phyloP scores from a whole-genome alignment of 2,797 vertebrate genomes.

The Spinus pinus region DNA sequence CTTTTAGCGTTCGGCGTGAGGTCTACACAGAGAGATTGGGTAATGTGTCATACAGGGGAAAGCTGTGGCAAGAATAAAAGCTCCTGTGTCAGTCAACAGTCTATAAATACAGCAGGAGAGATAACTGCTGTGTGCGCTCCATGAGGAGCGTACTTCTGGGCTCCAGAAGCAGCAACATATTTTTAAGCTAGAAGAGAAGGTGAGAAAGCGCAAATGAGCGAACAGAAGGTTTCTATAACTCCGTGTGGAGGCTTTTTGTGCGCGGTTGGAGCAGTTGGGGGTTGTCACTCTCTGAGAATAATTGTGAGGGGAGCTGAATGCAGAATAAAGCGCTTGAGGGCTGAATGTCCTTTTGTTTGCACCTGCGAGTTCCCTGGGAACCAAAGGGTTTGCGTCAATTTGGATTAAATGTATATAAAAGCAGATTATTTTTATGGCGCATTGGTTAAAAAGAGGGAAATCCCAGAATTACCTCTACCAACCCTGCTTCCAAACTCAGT shows the following conservation, averaged over 20 bases:
- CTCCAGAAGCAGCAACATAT: neutral
- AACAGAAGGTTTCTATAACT: neutral
- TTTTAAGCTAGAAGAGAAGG: neutral
- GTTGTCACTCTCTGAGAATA: neutral
- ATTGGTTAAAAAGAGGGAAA: neutral
- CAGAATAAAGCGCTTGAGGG: neutral
- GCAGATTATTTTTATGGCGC: fast-evolving
- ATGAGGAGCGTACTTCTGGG: neutral
- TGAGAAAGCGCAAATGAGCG: neutral
- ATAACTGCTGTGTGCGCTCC: neutral
- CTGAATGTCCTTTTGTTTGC: neutral
- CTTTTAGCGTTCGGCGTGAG: fast-evolving
- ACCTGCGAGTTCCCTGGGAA: neutral
- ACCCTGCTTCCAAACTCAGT: fast-evolving
- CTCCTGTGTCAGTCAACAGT: neutral
- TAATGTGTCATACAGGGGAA: neutral
- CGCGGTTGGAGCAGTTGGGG: fast-evolving
- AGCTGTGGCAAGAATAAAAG: neutral
- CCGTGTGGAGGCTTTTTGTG: neutral
- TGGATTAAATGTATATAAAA: neutral
- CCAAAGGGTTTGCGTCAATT: neutral
- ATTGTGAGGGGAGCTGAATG: neutral
- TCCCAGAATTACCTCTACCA: fast-evolving
- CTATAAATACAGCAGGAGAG: neutral
- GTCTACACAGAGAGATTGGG: neutral